Base-by-base conservation (phyloP, 2,113 vertebrate genomes). In the Mus spicilegus region DNA sequence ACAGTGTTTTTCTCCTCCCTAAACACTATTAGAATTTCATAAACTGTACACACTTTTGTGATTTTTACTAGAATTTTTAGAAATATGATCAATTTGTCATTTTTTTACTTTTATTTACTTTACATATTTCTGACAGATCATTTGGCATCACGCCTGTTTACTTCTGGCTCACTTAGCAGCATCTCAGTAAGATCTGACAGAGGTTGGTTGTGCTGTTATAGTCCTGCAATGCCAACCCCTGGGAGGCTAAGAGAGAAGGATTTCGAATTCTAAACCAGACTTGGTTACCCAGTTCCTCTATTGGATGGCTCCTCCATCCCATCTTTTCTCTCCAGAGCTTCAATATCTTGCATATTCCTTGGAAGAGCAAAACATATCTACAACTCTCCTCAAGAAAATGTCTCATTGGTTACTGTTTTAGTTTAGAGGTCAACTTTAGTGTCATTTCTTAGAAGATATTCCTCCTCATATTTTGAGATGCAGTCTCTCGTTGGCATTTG, bases 11-110 rank as follows among this genome's bases (percentile, higher is more conserved):
- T 28, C 14, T 30, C 17, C 12, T 42, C 39, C 39, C 13, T 70
- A 63, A 76, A 94, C 4, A 67, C 30, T 84, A 56, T 91, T 17
- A 77, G 12, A 86, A 82, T 81, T 89, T 90, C 90, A 54, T 93
- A 69, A 90, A 76, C 36, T 81, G 4, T 80, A 5, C 3, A 46
- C 28, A 33, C 51, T 81, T 90, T 87, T 54, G 20, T 22, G 17
- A 19, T 14, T 36, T 87, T 92, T 89, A 1, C 78, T 87, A n/a
- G 7, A 75, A n/a, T 30, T 92, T 63, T 28, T 76, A 80, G 33
- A 87, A 93, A 46, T 42, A 75, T 16, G 19, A 77, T 14, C 4
- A 70, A 86, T 56, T 70, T 87, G 5, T 17, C 80, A 28, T 9
- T 33, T 87, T 87, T 89, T 76, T 12, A 46, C 20, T 90, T 93